phyloP scores from a whole-genome alignment of 2,797 vertebrate species.

The Coregonus ussuriensis region DNA sequence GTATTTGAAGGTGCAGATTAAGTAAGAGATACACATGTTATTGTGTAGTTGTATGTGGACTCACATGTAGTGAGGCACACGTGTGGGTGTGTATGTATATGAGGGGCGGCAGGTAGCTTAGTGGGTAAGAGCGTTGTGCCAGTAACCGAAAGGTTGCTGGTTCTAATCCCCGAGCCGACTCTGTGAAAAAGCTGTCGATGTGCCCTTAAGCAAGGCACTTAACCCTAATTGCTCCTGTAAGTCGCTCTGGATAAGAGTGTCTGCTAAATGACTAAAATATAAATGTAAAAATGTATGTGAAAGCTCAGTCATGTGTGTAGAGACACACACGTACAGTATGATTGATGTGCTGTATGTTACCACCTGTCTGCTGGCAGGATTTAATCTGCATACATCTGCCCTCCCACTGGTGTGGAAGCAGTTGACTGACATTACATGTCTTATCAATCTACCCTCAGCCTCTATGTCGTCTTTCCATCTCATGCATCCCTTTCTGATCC shows the following conservation, averaged over 20 bases:
- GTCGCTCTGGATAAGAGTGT: too few species aligned
- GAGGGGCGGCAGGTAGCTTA: too few species aligned
- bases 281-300: not conserved
- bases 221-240: too few species aligned
- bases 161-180: too few species aligned
- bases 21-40: not conserved
- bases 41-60: conserved; percentile 1
- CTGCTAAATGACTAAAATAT: too few species aligned
- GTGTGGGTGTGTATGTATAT: not conserved
- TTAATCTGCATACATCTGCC: conserved; percentile 37
- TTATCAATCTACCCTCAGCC: conserved; percentile 15
- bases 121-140: too few species aligned
- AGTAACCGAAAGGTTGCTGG: too few species aligned
- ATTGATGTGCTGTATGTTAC: conserved; percentile 6
- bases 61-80: conserved; percentile 25
- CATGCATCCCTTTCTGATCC: not conserved
- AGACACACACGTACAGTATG: not conserved
- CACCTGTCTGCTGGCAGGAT: conserved; percentile 21
- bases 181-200: too few species aligned
- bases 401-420: conserved; percentile 1
- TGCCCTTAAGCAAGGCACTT: too few species aligned
- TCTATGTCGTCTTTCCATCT: too few species aligned
- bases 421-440: conserved; percentile 9
- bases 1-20: not conserved
- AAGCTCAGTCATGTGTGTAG: not conserved